Conservation (phyloP, 2,797 vertebrate genomes). For the Chrosomus eos region DNA sequence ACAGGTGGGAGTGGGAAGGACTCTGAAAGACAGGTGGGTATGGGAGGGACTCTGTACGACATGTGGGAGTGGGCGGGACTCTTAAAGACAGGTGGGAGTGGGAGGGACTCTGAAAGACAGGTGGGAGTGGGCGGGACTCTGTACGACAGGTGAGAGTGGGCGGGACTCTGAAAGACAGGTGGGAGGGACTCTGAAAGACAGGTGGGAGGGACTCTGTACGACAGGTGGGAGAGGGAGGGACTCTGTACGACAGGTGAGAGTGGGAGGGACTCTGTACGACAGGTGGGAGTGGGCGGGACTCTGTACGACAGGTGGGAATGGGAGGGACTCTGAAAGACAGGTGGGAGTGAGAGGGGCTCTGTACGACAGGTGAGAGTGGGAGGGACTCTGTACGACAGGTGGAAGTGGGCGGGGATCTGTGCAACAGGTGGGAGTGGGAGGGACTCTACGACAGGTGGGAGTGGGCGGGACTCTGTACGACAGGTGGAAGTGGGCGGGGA, state of each 20-base stretch:
- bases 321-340: rapidly evolving
- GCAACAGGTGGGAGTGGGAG: rapidly evolving
- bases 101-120: rapidly evolving
- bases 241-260: too few relatives aligned
- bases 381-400: neutral
- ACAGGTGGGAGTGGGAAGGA: neutral
- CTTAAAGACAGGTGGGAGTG: rapidly evolving
- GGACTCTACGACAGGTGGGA: neutral
- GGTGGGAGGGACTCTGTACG: rapidly evolving
- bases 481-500: neutral
- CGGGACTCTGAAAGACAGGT: rapidly evolving
- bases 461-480: rapidly evolving
- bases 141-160: neutral
- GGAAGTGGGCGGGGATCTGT: neutral
- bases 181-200: rapidly evolving
- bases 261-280: neutral
- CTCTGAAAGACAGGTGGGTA: neutral
- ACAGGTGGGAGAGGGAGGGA: neutral
- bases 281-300: rapidly evolving
- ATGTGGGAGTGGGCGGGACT: neutral
- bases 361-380: neutral
- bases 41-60: neutral
- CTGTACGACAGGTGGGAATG: rapidly evolving
- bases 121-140: rapidly evolving
- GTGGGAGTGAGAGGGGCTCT: neutral